phyloP scores from a whole-genome alignment of 2,888 invertebrate species.

The Eristalis arbustorum region DNA sequence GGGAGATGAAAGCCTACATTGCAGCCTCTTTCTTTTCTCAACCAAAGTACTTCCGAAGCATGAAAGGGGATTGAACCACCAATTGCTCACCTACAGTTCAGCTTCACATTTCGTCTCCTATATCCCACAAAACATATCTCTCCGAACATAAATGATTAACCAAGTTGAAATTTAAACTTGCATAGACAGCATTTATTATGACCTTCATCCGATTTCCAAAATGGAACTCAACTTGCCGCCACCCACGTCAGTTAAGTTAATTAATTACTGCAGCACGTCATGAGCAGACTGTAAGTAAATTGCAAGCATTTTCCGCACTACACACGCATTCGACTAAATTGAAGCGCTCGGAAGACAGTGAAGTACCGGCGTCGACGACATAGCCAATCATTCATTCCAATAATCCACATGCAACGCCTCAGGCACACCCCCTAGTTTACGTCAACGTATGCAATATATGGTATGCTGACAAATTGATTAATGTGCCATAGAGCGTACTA shows the following conservation, averaged over 20 bases:
- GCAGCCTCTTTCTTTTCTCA: no score
- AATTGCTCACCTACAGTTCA: no score
- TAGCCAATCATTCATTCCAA: conserved; percentile 38
- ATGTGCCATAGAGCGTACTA: background rate
- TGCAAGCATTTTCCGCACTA: conserved; percentile 20
- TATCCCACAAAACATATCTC: no score
- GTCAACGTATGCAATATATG: background rate
- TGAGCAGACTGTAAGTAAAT: conserved; percentile 52
- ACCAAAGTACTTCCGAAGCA: no score
- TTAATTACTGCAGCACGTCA: conserved; percentile 42
- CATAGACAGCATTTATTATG: background rate
- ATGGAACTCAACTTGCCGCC: background rate
- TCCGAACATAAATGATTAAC: no score
- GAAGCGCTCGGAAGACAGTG: background rate
- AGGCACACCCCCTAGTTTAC: conserved; percentile 20
- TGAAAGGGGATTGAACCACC: no score
- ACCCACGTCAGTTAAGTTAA: conserved; percentile 29
- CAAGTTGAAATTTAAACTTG: background rate
- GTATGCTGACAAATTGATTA: background rate
- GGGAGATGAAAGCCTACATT: no score
- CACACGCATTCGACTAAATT: background rate
- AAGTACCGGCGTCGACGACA: background rate
- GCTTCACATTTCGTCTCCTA: no score
- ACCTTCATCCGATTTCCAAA: background rate
- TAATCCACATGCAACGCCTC: conserved; percentile 22